These are phyloP conservation scores for Aromia moschata DNA, from an alignment of 2,888 invertebrate species.

Conservation along the genomic window DNA sequence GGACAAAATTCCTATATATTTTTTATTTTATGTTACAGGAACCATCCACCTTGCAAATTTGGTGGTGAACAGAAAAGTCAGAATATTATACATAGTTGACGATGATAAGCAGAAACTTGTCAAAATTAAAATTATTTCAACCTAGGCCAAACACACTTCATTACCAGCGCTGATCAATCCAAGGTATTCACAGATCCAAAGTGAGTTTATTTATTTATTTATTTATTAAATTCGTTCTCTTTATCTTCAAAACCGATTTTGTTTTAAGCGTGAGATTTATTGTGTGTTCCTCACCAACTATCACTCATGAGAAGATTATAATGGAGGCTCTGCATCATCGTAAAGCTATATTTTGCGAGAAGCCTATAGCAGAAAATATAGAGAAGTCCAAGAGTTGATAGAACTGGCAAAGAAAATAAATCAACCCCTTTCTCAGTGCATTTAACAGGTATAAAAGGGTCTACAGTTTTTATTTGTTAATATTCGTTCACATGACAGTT, in stretches of 20 bases:
- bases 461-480: too few relatives aligned
- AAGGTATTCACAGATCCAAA: conserved; percentile 66
- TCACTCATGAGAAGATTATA: conserved; percentile 68
- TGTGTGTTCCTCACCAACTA: conserved; percentile 69
- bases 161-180: conserved; percentile 64
- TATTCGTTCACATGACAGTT: too few relatives aligned
- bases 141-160: conserved; percentile 62
- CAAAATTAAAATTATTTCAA: conserved; percentile 66
- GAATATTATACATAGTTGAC: conserved; percentile 69
- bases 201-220: conserved; percentile 56
- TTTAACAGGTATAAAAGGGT: conserved; percentile 71
- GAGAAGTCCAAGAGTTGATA: conserved; percentile 68
- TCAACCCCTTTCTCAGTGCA: conserved; percentile 68
- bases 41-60: conserved; percentile 68
- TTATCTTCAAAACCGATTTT: too few relatives aligned
- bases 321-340: conserved; percentile 65
- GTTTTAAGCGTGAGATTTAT: conserved; percentile 64
- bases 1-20: too few relatives aligned
- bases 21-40: too few relatives aligned
- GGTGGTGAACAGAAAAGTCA: conserved; percentile 63
- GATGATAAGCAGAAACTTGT: conserved; percentile 63
- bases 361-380: conserved; percentile 71
- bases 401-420: conserved; percentile 67
- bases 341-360: conserved; percentile 76
- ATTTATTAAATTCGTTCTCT: background rate